Percentiles rank a stretch among this genome's conserved stretches.
Conservation (phyloP, 2,888 invertebrate genomes). For the Apodemia mormo region DNA sequence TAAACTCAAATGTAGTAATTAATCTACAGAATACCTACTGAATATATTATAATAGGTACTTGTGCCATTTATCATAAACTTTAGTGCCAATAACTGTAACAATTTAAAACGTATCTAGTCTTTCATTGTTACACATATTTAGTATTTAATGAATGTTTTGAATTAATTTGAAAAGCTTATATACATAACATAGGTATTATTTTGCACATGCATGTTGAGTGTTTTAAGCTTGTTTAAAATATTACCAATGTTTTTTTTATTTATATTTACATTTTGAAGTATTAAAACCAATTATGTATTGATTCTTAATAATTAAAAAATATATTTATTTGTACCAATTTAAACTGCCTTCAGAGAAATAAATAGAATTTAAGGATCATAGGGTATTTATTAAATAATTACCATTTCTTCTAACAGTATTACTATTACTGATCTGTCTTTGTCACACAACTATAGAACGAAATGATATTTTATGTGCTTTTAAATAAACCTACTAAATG, state of each 20-base stretch:
- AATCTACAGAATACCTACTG: slow-evolving; percentile 53
- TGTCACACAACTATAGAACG: not conserved
- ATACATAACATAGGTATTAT: slow-evolving; percentile 58
- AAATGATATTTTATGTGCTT: too few relatives aligned
- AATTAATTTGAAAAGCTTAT: slow-evolving; percentile 65
- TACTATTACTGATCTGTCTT: slow-evolving; percentile 2
- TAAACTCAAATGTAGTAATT: slow-evolving; percentile 49
- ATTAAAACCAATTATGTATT: slow-evolving; percentile 20
- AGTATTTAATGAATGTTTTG: slow-evolving; percentile 76
- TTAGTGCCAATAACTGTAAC: slow-evolving; percentile 82
- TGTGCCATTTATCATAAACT: slow-evolving; percentile 75
- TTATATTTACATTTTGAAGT: slow-evolving; percentile 32
- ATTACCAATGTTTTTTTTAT: slow-evolving; percentile 49
- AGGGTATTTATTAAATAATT: slow-evolving; percentile 4
- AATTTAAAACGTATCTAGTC: slow-evolving; percentile 80
- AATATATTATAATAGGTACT: slow-evolving; percentile 47
- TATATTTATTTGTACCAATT: slow-evolving; percentile 27
- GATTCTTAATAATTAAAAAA: not conserved
- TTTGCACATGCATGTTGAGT: slow-evolving; percentile 69
- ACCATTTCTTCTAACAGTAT: slow-evolving; percentile 7
- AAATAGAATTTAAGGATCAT: slow-evolving; percentile 8
- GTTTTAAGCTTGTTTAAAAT: slow-evolving; percentile 47
- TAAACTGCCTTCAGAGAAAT: slow-evolving; percentile 41
- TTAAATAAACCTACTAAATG: not conserved
- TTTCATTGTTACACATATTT: slow-evolving; percentile 80